phyloP scores from a whole-genome alignment of 35 echinoderm and acorn worm genomes.

The Strongylocentrotus purpuratus region DNA sequence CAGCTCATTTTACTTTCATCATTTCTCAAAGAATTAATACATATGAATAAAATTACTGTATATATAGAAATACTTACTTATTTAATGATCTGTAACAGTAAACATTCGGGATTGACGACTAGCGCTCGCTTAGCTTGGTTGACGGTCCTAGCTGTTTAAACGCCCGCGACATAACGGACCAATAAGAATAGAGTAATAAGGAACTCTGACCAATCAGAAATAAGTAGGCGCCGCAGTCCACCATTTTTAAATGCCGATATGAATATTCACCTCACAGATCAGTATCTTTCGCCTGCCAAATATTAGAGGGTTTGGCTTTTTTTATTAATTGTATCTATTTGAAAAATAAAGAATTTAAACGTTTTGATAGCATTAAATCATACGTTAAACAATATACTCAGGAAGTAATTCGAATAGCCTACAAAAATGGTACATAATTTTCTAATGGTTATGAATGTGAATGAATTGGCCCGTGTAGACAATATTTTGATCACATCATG shows the following conservation, averaged over 20 bases:
- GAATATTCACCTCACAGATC: background rate
- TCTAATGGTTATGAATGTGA: no score
- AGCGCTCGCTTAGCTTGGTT: no score
- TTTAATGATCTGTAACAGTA: background rate
- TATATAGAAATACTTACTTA: background rate
- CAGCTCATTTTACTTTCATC: background rate
- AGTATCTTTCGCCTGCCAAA: no score
- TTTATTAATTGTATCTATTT: no score
- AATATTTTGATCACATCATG: no score
- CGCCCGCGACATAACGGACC: background rate
- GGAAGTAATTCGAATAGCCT: no score
- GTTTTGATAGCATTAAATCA: no score
- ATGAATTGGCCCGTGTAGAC: no score
- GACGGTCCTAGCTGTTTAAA: background rate
- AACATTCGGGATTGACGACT: background rate
- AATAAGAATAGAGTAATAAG: background rate
- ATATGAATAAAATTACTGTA: background rate
- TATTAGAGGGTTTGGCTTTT: no score
- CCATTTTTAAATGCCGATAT: background rate
- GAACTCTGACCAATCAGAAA: background rate
- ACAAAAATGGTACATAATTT: no score
- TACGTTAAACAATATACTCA: no score
- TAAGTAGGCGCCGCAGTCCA: background rate
- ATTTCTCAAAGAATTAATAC: background rate
- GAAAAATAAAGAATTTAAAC: no score